A percentile compares a stretch with the other conserved stretches of the same genome.
Evolutionary conservation across 2,888 invertebrate species (phyloP).

Genomic region (Byasa hedistus): DNA sequence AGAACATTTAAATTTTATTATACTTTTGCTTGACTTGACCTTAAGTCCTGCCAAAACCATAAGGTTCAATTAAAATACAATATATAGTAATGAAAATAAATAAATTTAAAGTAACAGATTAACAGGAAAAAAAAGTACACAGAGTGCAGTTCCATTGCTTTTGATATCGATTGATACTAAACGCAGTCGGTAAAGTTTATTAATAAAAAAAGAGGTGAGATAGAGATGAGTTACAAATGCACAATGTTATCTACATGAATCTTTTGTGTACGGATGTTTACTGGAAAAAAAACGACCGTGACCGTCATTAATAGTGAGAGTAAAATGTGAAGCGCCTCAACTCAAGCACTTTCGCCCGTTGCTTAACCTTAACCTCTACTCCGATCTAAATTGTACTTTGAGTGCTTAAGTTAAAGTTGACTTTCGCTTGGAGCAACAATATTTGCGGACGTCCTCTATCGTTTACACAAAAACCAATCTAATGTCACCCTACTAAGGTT

Average conservation of each 20-base stretch:
- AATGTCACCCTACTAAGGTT: not conserved
- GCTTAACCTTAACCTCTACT: constrained; percentile 2
- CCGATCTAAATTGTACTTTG: constrained; percentile 12
- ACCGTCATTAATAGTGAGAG: constrained; percentile 29
- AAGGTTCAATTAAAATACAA: too few relatives aligned
- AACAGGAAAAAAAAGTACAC: too few relatives aligned
- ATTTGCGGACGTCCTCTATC: constrained; percentile 9
- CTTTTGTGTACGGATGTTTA: not conserved
- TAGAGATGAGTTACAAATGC: too few relatives aligned
- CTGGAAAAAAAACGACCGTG: constrained; percentile 26
- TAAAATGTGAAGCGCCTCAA: constrained; percentile 24
- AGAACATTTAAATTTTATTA: too few relatives aligned
- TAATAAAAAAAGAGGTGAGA: too few relatives aligned
- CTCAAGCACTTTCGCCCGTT: constrained; percentile 27
- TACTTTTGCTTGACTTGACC: too few relatives aligned
- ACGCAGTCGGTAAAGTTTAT: too few relatives aligned
- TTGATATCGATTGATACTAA: too few relatives aligned
- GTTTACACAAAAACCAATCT: constrained; percentile 14
- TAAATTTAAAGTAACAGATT: too few relatives aligned
- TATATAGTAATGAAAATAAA: too few relatives aligned
- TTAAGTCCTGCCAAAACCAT: too few relatives aligned
- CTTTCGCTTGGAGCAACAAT: not conserved
- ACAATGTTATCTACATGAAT: not conserved
- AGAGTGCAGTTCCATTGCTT: too few relatives aligned
- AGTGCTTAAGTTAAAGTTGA: not conserved